These are phyloP conservation scores for Diorhabda carinulata DNA, from an alignment of 1,140 invertebrate species.

Conservation along the genomic window DNA sequence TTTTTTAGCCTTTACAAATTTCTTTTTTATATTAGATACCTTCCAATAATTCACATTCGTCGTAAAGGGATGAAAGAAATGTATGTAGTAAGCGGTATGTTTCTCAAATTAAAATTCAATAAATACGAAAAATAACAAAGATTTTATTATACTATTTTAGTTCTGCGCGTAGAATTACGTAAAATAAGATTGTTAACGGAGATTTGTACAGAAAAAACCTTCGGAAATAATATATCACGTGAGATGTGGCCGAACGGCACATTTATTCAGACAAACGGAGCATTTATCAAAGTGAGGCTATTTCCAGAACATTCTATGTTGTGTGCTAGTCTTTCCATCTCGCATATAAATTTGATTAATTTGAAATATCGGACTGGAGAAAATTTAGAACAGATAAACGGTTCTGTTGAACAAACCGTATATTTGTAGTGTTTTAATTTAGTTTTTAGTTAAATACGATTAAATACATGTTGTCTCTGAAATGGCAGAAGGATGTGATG, in stretches of 20 bases:
- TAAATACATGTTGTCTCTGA: no score
- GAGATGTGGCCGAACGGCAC: constrained; percentile 29
- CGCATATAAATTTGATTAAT: neutral
- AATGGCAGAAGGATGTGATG: no score
- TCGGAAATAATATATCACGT: constrained; percentile 35
- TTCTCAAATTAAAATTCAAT: neutral
- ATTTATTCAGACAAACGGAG: constrained; percentile 36
- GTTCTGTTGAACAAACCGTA: no score
- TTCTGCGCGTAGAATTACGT: neutral
- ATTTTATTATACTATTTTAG: neutral
- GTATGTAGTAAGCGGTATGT: no score
- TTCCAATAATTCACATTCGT: no score
- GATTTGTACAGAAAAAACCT: neutral
- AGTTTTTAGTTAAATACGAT: no score
- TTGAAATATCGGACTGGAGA: neutral
- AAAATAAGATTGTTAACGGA: neutral
- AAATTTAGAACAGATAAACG: neutral
- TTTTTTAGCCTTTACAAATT: no score
- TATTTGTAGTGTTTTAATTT: no score
- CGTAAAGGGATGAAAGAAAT: no score
- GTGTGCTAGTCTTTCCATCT: neutral
- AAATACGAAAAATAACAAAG: neutral
- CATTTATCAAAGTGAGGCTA: constrained; percentile 29
- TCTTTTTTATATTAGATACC: no score
- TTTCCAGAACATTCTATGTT: constrained; percentile 12